Evolutionary conservation across 2,888 invertebrate species (phyloP).

Genomic region (Drosophila setosimentum): DNA sequence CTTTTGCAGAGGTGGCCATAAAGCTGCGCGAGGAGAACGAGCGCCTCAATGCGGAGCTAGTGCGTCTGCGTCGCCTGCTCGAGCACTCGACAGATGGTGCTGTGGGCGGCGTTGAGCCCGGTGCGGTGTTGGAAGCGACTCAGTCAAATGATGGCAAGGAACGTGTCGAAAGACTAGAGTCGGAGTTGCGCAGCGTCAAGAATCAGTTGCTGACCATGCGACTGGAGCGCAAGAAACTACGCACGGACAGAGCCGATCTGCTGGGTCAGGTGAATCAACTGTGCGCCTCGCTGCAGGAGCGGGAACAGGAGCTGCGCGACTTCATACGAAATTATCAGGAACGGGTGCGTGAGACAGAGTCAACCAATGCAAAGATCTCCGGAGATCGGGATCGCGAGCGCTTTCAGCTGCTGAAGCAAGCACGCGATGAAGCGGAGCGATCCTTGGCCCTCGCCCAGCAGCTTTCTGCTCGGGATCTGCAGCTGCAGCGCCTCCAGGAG

Average conservation of each 20-base stretch:
- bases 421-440: conserved; percentile 95
- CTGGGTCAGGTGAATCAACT: conserved; percentile 97
- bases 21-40: conserved; percentile 90
- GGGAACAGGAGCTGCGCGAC: conserved; percentile 96
- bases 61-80: conserved; percentile 82
- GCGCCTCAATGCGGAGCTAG: conserved; percentile 87
- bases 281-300: conserved; percentile 96
- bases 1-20: conserved; percentile 75
- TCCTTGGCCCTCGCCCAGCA: conserved; percentile 94
- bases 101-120: conserved; percentile 86
- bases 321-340: conserved; percentile 98
- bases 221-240: conserved; percentile 94
- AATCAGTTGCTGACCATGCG: conserved; percentile 89
- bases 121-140: conserved; percentile 84
- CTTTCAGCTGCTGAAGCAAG: conserved; percentile 94
- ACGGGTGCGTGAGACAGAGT: conserved; percentile 92
- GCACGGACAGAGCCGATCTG: conserved; percentile 96
- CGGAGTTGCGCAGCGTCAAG: conserved; percentile 84
- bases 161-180: conserved; percentile 86
- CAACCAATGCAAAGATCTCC: conserved; percentile 87
- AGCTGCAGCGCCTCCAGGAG: conserved; percentile 93
- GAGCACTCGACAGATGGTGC: conserved; percentile 88
- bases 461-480: conserved; percentile 93
- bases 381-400: conserved; percentile 94
- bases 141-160: conserved; percentile 83